Percentiles rank a stretch among this genome's conserved stretches.
These are phyloP conservation scores for Mesaphorura yosii DNA, from an alignment of 1,140 invertebrate species.

Conservation along the genomic window DNA sequence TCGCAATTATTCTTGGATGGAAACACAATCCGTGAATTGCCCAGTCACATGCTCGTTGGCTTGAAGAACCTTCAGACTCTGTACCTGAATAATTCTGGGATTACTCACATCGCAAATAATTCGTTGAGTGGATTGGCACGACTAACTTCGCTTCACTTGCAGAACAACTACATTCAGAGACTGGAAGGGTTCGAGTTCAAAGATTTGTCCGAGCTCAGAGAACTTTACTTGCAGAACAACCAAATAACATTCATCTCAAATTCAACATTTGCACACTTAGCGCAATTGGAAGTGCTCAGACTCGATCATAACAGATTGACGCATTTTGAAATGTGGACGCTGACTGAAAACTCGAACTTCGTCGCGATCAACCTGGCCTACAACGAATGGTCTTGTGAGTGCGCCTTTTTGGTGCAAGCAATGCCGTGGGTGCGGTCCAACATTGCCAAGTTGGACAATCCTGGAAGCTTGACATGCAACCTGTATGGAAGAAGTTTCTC, in stretches of 20 bases:
- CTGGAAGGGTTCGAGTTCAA: slow-evolving; percentile 74
- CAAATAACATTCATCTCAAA: slow-evolving; percentile 70
- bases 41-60: slow-evolving; percentile 80
- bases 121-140: slow-evolving; percentile 63
- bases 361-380: slow-evolving; percentile 34
- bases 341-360: slow-evolving; percentile 36
- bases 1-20: neutral
- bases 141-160: slow-evolving; percentile 54
- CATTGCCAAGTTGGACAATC: slow-evolving; percentile 52
- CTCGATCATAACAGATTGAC: slow-evolving; percentile 72
- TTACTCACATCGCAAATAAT: slow-evolving; percentile 69
- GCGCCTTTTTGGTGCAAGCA: slow-evolving; percentile 35
- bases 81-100: slow-evolving; percentile 77
- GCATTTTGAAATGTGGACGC: slow-evolving; percentile 50
- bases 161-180: slow-evolving; percentile 72
- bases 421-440: slow-evolving; percentile 39
- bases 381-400: slow-evolving; percentile 41
- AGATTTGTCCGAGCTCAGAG: slow-evolving; percentile 61
- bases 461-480: slow-evolving; percentile 32
- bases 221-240: slow-evolving; percentile 79
- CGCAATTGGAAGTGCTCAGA: slow-evolving; percentile 65
- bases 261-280: slow-evolving; percentile 66
- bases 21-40: slow-evolving; percentile 40
- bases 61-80: slow-evolving; percentile 73
- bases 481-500: slow-evolving; percentile 22